Evolutionary conservation across 2,888 invertebrate genomes (phyloP).

Genomic region (Adelognathus sp.): DNA sequence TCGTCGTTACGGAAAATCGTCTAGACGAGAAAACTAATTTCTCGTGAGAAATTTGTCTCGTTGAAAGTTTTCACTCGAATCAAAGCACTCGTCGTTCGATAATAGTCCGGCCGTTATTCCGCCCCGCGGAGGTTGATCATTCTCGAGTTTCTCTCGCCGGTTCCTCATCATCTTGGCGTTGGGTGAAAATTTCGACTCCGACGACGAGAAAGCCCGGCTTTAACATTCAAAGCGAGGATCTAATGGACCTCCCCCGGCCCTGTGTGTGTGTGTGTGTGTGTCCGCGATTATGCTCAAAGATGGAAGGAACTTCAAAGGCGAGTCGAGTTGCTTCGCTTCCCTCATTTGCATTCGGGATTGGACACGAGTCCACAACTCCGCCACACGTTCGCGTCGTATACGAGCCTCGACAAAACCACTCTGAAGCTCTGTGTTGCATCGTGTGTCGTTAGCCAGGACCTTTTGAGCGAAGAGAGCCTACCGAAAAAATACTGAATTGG

Average conservation of each 20-base stretch:
- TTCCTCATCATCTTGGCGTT: slow-evolving; percentile 37
- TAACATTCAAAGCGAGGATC: slow-evolving; percentile 63
- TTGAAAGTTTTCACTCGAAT: background rate
- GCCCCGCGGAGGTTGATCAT: slow-evolving; percentile 38
- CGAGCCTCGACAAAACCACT: background rate
- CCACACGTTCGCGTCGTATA: slow-evolving; percentile 16
- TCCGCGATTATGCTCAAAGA: slow-evolving; percentile 68
- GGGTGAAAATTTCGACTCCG: slow-evolving; percentile 65
- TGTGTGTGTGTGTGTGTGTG: too few species aligned
- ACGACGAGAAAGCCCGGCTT: slow-evolving; percentile 61
- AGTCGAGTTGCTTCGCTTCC: slow-evolving; percentile 50
- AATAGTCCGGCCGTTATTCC: background rate
- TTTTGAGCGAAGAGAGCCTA: background rate
- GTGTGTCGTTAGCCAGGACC: background rate
- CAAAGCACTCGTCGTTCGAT: slow-evolving; percentile 24
- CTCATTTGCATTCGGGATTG: slow-evolving; percentile 74
- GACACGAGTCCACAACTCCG: slow-evolving; percentile 44
- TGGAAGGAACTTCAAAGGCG: slow-evolving; percentile 71
- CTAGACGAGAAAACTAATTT: slow-evolving; percentile 12
- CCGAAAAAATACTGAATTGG: slow-evolving; percentile 62
- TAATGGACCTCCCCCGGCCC: slow-evolving; percentile 57
- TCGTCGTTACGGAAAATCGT: background rate
- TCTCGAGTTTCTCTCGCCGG: slow-evolving; percentile 35
- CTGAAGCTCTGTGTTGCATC: slow-evolving; percentile 5
- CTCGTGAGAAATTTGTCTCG: slow-evolving; percentile 4